Evolutionary conservation across 1,140 invertebrate genomes (phyloP).

Genomic region (Melipona quadrifasciata): DNA sequence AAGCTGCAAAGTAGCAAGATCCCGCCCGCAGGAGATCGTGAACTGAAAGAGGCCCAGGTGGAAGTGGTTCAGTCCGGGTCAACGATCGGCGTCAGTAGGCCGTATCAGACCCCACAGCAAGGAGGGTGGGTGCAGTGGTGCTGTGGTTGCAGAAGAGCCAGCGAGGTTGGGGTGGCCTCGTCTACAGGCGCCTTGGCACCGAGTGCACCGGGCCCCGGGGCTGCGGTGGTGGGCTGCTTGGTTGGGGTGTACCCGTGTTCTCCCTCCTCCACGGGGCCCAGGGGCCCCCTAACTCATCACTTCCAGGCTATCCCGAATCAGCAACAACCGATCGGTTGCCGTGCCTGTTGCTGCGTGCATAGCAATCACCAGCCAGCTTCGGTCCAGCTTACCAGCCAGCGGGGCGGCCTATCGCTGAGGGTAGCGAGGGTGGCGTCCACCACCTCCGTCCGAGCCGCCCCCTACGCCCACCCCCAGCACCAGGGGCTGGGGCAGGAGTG

Average conservation of each 20-base stretch:
- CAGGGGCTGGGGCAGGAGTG: conserved; percentile 80
- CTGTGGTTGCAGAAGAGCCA: conserved; percentile 74
- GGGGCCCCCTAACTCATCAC: conserved; percentile 78
- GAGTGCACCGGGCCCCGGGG: conserved; percentile 77
- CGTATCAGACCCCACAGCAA: conserved; percentile 56
- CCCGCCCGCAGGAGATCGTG: conserved; percentile 70
- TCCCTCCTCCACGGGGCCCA: conserved; percentile 80
- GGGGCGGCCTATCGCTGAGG: conserved; percentile 80
- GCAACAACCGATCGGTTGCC: conserved; percentile 70
- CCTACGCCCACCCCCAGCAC: conserved; percentile 81
- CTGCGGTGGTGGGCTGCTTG: conserved; percentile 82
- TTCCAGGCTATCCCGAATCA: conserved; percentile 65
- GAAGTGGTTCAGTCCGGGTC: conserved; percentile 67
- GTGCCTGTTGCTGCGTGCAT: conserved; percentile 77
- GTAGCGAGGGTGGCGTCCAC: conserved; percentile 82
- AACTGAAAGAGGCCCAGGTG: conserved; percentile 67
- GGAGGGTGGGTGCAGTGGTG: conserved; percentile 76
- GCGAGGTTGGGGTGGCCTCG: conserved; percentile 79
- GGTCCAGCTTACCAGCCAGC: conserved; percentile 79
- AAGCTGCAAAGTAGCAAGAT: conserved; percentile 71
- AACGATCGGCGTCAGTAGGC: conserved; percentile 62
- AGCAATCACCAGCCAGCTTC: conserved; percentile 72
- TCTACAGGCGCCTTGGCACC: conserved; percentile 78
- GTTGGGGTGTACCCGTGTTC: conserved; percentile 83
- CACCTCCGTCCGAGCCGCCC: conserved; percentile 82